A percentile compares a stretch with the other conserved stretches of the same genome.
Evolutionary conservation across 2,888 invertebrate species (phyloP).

Genomic region (Sesamia inferens): DNA sequence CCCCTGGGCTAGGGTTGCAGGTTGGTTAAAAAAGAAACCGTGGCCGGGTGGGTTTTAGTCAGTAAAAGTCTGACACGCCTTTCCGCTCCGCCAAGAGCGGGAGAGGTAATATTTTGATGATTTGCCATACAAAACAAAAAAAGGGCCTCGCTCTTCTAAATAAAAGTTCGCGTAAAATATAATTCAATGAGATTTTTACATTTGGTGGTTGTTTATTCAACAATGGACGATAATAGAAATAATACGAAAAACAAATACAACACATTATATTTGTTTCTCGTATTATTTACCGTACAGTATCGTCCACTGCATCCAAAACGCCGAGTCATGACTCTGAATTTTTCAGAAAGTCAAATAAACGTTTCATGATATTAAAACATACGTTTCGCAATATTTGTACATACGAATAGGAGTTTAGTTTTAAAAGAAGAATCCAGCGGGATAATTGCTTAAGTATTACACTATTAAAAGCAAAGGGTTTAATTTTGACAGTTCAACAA

Average conservation of each 20-base stretch:
- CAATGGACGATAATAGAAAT: not conserved
- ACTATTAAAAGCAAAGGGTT: not conserved
- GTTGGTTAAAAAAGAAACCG: too few relatives aligned
- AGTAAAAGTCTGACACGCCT: too few relatives aligned
- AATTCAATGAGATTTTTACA: not conserved
- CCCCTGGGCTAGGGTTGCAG: too few relatives aligned
- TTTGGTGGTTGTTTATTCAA: not conserved
- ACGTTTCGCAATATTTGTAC: conserved; percentile 16
- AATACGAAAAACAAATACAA: not conserved
- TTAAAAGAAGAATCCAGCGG: not conserved
- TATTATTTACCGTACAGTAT: too few relatives aligned
- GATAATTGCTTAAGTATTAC: not conserved
- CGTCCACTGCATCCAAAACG: too few relatives aligned
- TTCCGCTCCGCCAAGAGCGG: too few relatives aligned
- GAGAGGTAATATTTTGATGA: too few relatives aligned
- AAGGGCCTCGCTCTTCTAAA: too few relatives aligned
- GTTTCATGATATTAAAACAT: conserved; percentile 6
- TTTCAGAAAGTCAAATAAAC: conserved; percentile 20
- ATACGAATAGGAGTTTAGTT: conserved; percentile 16
- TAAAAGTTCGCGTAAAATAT: not conserved
- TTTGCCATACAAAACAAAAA: too few relatives aligned
- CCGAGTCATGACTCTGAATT: not conserved
- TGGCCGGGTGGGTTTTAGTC: too few relatives aligned
- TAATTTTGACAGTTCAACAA: not conserved
- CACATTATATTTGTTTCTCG: not conserved